These are phyloP conservation scores for Scaptomyza tumidula DNA, from an alignment of 2,888 invertebrate genomes.

Conservation along the genomic window DNA sequence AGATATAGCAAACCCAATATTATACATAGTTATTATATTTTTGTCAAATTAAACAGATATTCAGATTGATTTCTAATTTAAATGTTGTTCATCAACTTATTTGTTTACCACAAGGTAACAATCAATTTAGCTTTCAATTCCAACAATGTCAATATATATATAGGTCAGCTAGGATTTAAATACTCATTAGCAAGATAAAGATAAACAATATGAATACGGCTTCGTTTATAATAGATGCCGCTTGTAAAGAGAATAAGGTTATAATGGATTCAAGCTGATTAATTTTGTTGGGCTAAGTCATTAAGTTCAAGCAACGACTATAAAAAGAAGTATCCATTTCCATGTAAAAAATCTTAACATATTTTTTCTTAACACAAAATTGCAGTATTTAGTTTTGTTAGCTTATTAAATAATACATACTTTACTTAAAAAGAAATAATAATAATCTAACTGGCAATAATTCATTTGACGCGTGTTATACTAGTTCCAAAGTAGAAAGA, in stretches of 20 bases:
- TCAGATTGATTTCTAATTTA: background rate
- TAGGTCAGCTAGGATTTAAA: background rate
- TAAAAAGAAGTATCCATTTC: background rate
- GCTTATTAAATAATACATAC: background rate
- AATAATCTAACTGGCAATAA: background rate
- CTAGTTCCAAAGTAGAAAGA: background rate
- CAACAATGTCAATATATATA: background rate
- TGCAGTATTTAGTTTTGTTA: background rate
- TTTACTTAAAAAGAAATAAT: background rate
- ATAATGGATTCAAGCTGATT: no score
- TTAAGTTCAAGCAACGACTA: no score
- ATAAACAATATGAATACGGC: no score
- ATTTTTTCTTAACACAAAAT: background rate
- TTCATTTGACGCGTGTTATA: conserved; percentile 9
- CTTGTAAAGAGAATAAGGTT: no score
- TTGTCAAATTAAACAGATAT: no score
- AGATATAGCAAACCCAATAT: no score
- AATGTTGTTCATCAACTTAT: background rate
- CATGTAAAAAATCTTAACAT: background rate
- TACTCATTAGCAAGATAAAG: background rate
- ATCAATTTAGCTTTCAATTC: background rate
- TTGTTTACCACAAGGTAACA: no score
- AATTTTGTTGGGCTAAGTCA: no score
- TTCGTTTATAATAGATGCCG: no score
- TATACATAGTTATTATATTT: no score